Base-by-base conservation (phyloP, 2,888 invertebrate species). In the Caenorhabditis sp. region DNA sequence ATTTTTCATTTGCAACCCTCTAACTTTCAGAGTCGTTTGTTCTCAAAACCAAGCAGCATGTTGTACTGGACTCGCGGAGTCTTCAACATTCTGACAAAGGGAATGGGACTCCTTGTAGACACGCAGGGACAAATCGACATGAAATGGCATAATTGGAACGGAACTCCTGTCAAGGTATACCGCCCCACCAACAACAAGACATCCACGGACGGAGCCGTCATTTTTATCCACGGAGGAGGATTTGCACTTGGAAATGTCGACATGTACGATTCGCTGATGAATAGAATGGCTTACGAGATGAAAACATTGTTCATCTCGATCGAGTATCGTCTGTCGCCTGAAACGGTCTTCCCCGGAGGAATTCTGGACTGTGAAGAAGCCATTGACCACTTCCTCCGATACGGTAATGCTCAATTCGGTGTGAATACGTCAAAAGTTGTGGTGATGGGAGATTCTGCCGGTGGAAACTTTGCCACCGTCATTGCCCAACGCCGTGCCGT, bases 241-340 rank as follows among this genome's bases (percentile, higher is more conserved):
- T 87, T 84, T 58, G 86, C 83, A 1, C 52, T 86, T 2, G 84
- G 85, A 37, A 80, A 82, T 53, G 76, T 79, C 4, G 80, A 82
- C 17, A 82, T 82, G 80, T 86, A 84, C 73, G 84, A 85, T 39
- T 79, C 81, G 1, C 15, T 85, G 53, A 79, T 82, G 15, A 80
- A 81, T 22, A 72, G 81, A 39, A 80, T 86, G 74, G 80, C 84
- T 8, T 63, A 73, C 35, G 65, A 72, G 61, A 72, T 78, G 53
- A 68, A 73, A 22, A 79, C 78, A 0, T 56, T 83, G 26, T 76
- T 82, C 46, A 70, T 83, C 9, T 84, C 84, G 24, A 75, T 84
- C 37, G 84, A 84, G 39, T 90, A 90, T 75, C 85, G 90, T 13
- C 87, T 89, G 59, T 89, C 90, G 0, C 90, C 90, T 4, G 88